A percentile compares a stretch with the other conserved stretches of the same genome.
These are phyloP conservation scores for Pangasianodon hypophthalmus DNA, from an alignment of 2,113 vertebrate species.

Conservation along the genomic window DNA sequence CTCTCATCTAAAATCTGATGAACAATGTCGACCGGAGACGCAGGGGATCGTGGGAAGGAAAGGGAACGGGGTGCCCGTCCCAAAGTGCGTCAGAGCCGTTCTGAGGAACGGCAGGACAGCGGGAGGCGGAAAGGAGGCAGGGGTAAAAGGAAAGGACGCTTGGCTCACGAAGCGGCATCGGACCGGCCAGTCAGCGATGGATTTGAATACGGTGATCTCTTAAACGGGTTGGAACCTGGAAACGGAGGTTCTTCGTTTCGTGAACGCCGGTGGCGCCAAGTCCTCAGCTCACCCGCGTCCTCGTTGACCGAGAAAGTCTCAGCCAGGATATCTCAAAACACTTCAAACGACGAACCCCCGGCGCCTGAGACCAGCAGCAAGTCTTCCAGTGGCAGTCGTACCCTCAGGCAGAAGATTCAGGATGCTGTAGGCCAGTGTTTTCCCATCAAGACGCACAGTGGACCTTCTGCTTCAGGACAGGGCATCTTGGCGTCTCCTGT, in stretches of 20 bases:
- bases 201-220: slow-evolving; percentile 74
- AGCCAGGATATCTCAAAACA: slow-evolving; percentile 39
- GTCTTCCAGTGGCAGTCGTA: slow-evolving; percentile 67
- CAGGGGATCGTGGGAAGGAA: slow-evolving; percentile 68
- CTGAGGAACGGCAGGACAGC: slow-evolving; percentile 71
- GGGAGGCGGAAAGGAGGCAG: slow-evolving; percentile 62
- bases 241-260: slow-evolving; percentile 63
- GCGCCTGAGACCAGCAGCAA: slow-evolving; percentile 62
- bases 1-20: not conserved
- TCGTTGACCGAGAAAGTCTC: slow-evolving; percentile 54
- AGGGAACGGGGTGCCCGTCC: slow-evolving; percentile 75
- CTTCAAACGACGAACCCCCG: slow-evolving; percentile 46
- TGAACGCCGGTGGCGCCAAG: slow-evolving; percentile 65
- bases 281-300: slow-evolving; percentile 59
- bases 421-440: slow-evolving; percentile 84
- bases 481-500: slow-evolving; percentile 49
- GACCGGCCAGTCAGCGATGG: slow-evolving; percentile 76
- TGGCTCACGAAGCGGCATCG: slow-evolving; percentile 53
- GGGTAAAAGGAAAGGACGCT: slow-evolving; percentile 71
- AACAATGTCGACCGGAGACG: slow-evolving; percentile 72
- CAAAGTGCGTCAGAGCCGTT: slow-evolving; percentile 77
- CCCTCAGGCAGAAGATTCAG: slow-evolving; percentile 80
- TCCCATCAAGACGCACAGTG: slow-evolving; percentile 74
- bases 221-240: slow-evolving; percentile 62
- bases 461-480: slow-evolving; percentile 54